A percentile compares a stretch with the other conserved stretches of the same genome.
Conservation (phyloP, 2,113 vertebrate species). For the Stigmatopora nigra region DNA sequence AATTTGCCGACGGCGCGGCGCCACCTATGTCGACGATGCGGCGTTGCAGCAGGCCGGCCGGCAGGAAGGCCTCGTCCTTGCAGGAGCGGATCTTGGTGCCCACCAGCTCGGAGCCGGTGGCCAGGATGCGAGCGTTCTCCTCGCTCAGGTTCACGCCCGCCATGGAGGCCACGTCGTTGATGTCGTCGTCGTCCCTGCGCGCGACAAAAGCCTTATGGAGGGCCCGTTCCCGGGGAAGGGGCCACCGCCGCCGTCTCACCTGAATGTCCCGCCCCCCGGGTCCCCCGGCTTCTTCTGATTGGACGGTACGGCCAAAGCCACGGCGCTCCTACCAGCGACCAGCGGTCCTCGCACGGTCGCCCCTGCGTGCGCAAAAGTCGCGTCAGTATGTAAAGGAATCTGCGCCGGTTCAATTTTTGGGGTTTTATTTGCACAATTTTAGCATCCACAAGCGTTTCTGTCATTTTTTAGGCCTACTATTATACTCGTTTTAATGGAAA, state of each 20-base stretch:
- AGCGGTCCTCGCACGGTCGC: slow-evolving; percentile 65
- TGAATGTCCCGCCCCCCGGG: slow-evolving; percentile 74
- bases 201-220: neutral
- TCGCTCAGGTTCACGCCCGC: slow-evolving; percentile 82
- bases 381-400: too few relatives aligned
- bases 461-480: too few relatives aligned
- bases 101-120: slow-evolving; percentile 77
- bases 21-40: slow-evolving; percentile 79
- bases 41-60: slow-evolving; percentile 71
- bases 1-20: too few relatives aligned
- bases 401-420: too few relatives aligned
- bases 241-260: slow-evolving; percentile 43
- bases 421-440: too few relatives aligned
- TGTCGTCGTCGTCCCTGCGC: slow-evolving; percentile 80
- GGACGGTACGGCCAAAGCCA: slow-evolving; percentile 68
- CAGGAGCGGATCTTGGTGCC: slow-evolving; percentile 79
- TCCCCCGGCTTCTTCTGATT: slow-evolving; percentile 79
- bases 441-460: too few relatives aligned
- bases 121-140: slow-evolving; percentile 80
- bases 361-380: slow-evolving; percentile 39
- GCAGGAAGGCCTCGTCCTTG: slow-evolving; percentile 81
- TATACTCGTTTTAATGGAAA: too few relatives aligned
- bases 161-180: slow-evolving; percentile 84
- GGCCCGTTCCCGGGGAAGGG: too few relatives aligned
- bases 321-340: slow-evolving; percentile 63